phyloP scores from a whole-genome alignment of 2,113 vertebrate species.

The Ceyx margarethae region DNA sequence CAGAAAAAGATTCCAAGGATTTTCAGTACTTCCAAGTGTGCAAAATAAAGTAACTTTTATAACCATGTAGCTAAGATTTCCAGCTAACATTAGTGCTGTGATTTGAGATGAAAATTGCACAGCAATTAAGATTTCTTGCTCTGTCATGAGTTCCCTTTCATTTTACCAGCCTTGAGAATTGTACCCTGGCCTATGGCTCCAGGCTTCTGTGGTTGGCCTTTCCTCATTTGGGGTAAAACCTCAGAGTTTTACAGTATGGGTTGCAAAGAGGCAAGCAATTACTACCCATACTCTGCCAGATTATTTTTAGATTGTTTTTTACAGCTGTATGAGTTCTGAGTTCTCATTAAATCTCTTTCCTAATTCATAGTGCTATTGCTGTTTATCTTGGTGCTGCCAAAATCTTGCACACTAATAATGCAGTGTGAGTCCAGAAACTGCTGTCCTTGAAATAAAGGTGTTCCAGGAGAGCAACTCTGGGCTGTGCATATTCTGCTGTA shows the following conservation, averaged over 20 bases:
- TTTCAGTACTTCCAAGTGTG: neutral
- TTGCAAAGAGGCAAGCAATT: neutral
- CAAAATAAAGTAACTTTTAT: neutral
- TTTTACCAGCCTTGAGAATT: neutral
- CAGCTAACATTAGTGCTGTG: neutral
- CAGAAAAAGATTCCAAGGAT: neutral
- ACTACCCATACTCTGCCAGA: neutral
- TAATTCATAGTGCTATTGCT: neutral
- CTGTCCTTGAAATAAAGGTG: neutral
- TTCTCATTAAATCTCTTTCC: neutral
- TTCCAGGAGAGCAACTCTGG: neutral
- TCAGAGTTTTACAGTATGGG: too few species aligned
- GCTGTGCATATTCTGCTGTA: neutral
- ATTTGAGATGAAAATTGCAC: neutral
- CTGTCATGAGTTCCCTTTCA: neutral
- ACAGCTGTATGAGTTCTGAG: neutral
- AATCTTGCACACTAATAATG: neutral
- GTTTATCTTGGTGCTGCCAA: slow-evolving; percentile 23
- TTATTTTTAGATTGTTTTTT: slow-evolving; percentile 14
- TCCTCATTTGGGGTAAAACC: neutral
- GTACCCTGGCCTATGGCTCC: neutral
- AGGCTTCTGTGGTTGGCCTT: neutral
- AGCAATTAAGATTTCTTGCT: neutral
- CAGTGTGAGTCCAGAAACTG: neutral
- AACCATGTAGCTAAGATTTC: neutral